Percentiles rank a stretch among this genome's conserved stretches.
Evolutionary conservation across 2,113 vertebrate genomes (phyloP).

Genomic region (Cochlearius cochlearius): DNA sequence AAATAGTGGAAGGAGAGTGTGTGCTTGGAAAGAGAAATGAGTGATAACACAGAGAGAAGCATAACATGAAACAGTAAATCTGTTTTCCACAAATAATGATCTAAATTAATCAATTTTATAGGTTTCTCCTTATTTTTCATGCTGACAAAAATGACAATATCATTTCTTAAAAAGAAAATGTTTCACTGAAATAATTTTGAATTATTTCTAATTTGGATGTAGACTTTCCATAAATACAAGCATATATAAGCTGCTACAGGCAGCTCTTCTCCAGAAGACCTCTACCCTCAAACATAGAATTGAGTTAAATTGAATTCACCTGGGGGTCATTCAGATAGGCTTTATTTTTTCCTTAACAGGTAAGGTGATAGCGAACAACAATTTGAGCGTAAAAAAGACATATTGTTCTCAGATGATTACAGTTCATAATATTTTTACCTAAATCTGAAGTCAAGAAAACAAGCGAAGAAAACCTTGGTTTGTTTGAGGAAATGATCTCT

Average conservation of each 20-base stretch:
- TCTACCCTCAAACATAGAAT: neutral
- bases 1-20: neutral
- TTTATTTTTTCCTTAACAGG: neutral
- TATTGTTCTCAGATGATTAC: neutral
- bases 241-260: neutral
- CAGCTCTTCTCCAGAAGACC: neutral
- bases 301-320: neutral
- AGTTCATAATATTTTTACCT: neutral
- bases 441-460: neutral
- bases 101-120: neutral
- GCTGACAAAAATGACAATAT: neutral
- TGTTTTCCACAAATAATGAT: neutral
- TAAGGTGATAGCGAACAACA: neutral
- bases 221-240: neutral
- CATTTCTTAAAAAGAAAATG: neutral
- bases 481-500: neutral
- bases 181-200: neutral
- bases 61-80: neutral
- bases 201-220: neutral
- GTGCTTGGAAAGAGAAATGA: neutral
- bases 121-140: neutral
- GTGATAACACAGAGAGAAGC: neutral
- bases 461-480: neutral
- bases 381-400: neutral
- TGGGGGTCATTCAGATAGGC: neutral